Base-by-base conservation (phyloP, 2,888 invertebrate species). In the Apotomis turbidana region DNA sequence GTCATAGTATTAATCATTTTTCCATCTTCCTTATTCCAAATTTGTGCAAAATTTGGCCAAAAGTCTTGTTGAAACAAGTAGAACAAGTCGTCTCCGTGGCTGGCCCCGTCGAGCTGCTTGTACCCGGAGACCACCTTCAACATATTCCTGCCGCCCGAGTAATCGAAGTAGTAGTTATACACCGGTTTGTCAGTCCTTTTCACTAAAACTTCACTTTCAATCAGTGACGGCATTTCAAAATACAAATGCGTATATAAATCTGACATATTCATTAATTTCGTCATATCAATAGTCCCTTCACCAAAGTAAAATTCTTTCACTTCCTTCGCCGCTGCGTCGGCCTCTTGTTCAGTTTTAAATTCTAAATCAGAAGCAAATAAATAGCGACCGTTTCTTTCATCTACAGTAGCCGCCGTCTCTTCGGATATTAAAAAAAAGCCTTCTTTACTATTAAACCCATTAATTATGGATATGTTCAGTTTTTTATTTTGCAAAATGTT, bases 281-380 rank as follows among this genome's bases (percentile, higher is more conserved):
- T 87, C 83, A 83, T 87, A 87, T 74, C 93, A 78, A 85, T 91
- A 81, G 46, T 88, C 63, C 94, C 91, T 80, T 87, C 85, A 71
- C 85, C 88, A 63, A 94, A 89, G 27, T 94, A 95, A 70, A 93
- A 79, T 78, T 90, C 79, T 82, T 82, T 85, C 36, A 91, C 74
- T 78, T 82, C 78, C 72, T 79, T 79, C 13, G 90, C 83, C 10
- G 81, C 78, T 52, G 74, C 71, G 1, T 78, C 77, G 2, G 87
- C 90, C 81, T 86, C 83, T n/a, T 81, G 76, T 74, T 88, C 85
- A 1, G 85, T 80, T 13, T 81, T 27, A 77, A 93, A 91, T 54
- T 80, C 78, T 71, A 93, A 78, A 80, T 93, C 93, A 5, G 91
- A 88, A 38, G 90, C 90, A 77, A 92, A 88, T 4, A 91, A 76